Conservation (phyloP, 2,797 vertebrate species). For the Oophaga sylvatica region DNA sequence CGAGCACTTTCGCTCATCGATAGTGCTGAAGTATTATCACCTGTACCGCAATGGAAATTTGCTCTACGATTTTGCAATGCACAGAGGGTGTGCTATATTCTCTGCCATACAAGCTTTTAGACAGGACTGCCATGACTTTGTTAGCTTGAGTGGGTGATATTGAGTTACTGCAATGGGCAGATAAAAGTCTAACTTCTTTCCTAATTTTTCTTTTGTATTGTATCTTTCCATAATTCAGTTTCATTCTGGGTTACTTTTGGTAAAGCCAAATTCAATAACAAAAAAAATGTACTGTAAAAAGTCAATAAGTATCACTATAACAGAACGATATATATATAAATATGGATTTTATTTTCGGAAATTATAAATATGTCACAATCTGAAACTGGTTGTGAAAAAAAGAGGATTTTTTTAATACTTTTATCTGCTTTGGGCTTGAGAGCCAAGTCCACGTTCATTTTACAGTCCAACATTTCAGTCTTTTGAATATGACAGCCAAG, state of each 20-base stretch:
- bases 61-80: too few species aligned
- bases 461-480: constrained; percentile 48
- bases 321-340: too few species aligned
- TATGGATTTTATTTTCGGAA: background rate
- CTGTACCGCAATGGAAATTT: too few species aligned
- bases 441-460: constrained; percentile 40
- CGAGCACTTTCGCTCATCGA: too few species aligned
- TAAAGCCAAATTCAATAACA: background rate
- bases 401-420: background rate
- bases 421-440: constrained; percentile 20
- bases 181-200: background rate
- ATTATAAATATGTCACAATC: background rate
- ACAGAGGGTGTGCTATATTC: too few species aligned
- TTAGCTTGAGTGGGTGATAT: background rate
- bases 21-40: too few species aligned
- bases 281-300: background rate
- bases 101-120: too few species aligned
- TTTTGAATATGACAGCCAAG: constrained; percentile 48
- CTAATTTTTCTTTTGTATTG: background rate
- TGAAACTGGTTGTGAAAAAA: background rate
- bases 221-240: background rate
- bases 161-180: background rate
- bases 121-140: background rate
- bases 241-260: background rate
- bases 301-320: too few species aligned